Percentiles rank a stretch among this genome's conserved stretches.
Conservation (phyloP, 1,140 invertebrate species). For the Phocides pigmalion region DNA sequence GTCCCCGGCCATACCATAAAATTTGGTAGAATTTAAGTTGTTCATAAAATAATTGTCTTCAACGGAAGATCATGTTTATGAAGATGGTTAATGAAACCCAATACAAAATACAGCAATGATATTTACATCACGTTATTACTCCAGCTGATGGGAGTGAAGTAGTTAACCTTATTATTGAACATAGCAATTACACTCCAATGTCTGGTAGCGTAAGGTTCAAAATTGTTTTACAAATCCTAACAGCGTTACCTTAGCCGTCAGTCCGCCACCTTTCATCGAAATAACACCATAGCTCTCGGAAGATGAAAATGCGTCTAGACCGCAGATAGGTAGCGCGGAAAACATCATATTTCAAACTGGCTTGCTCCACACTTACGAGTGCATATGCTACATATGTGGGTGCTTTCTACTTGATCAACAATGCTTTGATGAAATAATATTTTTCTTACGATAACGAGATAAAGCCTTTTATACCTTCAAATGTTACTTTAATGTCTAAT, state of each 20-base stretch:
- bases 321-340: conserved; percentile 43
- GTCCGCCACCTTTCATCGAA: conserved; percentile 41
- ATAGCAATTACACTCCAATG: neutral
- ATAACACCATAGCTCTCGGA: conserved; percentile 46
- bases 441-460: too few species aligned
- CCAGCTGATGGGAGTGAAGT: too few species aligned
- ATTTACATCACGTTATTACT: too few species aligned
- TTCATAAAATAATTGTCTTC: too few species aligned
- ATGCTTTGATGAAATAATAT: neutral
- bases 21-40: too few species aligned
- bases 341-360: conserved; percentile 61
- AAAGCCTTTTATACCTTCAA: too few species aligned
- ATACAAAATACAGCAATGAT: too few species aligned
- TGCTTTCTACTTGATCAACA: conserved; percentile 44
- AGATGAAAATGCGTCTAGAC: conserved; percentile 58
- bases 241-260: conserved; percentile 18
- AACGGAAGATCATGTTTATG: too few species aligned
- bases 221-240: neutral
- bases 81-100: too few species aligned
- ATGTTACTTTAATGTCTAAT: too few species aligned
- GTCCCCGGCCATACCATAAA: too few species aligned
- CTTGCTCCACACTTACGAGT: conserved; percentile 33
- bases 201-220: neutral
- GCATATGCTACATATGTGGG: conserved; percentile 31
- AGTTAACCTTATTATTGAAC: too few species aligned